Evolutionary conservation across 2,888 invertebrate species (phyloP).

Genomic region (Lasioglossum oenotherae): DNA sequence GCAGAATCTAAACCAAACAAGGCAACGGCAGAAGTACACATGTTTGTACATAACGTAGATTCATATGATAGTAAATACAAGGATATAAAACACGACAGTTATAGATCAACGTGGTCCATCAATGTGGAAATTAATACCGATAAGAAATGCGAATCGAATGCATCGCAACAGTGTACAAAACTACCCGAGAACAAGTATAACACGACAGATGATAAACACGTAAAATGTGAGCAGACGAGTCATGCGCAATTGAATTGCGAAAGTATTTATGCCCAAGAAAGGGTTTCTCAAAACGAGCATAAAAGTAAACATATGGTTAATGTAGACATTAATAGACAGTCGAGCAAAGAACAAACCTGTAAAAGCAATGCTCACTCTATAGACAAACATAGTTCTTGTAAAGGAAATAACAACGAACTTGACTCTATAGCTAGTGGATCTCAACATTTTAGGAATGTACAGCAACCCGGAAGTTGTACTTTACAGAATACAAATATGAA

Average conservation of each 20-base stretch:
- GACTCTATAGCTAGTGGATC: conserved; percentile 10
- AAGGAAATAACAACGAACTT: neutral
- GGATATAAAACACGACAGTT: neutral
- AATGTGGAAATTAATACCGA: conserved; percentile 1
- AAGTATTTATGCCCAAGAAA: conserved; percentile 14
- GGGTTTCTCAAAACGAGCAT: conserved; percentile 8
- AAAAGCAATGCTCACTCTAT: neutral
- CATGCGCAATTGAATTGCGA: conserved; percentile 23
- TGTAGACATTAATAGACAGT: conserved; percentile 26
- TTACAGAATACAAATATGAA: conserved; percentile 31
- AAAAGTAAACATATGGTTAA: conserved; percentile 10
- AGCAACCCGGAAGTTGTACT: conserved; percentile 20
- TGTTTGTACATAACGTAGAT: neutral
- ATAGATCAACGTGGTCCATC: neutral
- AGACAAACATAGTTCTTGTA: conserved; percentile 17
- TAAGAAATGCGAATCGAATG: neutral
- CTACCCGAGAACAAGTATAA: conserved; percentile 6
- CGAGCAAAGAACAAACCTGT: conserved; percentile 1
- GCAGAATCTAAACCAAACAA: neutral
- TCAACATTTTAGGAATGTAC: conserved; percentile 18
- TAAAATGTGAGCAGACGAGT: conserved; percentile 15
- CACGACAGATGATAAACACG: neutral
- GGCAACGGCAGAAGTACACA: neutral
- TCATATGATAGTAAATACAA: neutral
- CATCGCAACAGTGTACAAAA: neutral